These are phyloP conservation scores for Hydrochoerus hydrochaeris DNA, from an alignment of 2,113 vertebrate genomes.

Conservation along the genomic window DNA sequence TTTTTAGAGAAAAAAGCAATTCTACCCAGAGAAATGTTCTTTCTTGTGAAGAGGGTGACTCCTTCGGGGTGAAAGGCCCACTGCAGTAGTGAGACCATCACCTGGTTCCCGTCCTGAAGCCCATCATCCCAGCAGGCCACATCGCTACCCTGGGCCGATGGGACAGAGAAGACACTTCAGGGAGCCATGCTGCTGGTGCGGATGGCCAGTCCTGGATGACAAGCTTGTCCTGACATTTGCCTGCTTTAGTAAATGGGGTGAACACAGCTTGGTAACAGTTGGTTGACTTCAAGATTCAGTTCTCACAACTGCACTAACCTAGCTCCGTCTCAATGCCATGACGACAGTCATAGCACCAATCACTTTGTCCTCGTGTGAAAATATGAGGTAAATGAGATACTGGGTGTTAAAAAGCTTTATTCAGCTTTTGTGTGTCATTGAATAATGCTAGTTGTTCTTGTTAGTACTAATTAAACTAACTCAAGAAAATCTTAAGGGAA, in stretches of 20 bases:
- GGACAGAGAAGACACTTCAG: not conserved
- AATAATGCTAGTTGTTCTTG: not conserved
- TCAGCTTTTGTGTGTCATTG: not conserved
- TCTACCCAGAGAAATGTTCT: not conserved
- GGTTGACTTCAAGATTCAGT: not conserved
- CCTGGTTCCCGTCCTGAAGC: not conserved
- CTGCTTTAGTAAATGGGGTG: not conserved
- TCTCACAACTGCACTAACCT: not conserved
- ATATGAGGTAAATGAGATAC: not conserved
- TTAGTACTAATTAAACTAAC: not conserved
- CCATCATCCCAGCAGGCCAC: fast-evolving
- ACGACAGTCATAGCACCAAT: not conserved
- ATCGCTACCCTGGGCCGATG: fast-evolving
- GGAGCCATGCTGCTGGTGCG: fast-evolving
- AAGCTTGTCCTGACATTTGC: not conserved
- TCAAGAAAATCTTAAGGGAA: conserved; percentile 32
- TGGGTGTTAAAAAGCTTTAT: not conserved
- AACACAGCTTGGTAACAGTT: not conserved
- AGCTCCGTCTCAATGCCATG: not conserved
- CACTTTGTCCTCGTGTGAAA: not conserved
- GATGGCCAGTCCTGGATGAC: not conserved
- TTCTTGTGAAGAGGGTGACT: not conserved
- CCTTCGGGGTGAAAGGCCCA: fast-evolving
- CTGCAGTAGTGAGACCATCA: fast-evolving
- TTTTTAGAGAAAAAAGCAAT: not conserved